Percentiles rank a stretch among this genome's conserved stretches.
phyloP scores from a whole-genome alignment of 2,888 invertebrate species.

The Bellardia pandia region DNA sequence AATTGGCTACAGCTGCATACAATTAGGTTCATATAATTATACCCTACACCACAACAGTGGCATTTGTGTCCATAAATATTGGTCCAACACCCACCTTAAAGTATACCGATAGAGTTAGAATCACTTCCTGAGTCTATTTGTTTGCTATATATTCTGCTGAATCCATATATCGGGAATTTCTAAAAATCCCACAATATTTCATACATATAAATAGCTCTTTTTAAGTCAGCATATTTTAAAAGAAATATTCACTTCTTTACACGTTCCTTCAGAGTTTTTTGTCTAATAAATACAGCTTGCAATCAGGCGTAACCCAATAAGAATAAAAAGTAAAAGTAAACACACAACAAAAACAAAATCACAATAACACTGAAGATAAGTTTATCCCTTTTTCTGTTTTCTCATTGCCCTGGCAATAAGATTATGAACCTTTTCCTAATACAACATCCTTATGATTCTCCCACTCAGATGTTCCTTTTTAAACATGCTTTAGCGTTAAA shows the following conservation, averaged over 20 bases:
- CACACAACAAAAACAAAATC: conserved; percentile 24
- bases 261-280: background rate
- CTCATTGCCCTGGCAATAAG: background rate
- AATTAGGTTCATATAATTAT: too few relatives aligned
- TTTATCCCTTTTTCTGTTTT: conserved; percentile 55
- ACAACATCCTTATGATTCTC: background rate
- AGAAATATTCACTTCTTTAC: background rate
- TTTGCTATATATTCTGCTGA: too few relatives aligned
- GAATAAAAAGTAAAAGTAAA: conserved; percentile 9
- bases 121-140: too few relatives aligned
- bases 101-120: too few relatives aligned
- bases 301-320: conserved; percentile 62
- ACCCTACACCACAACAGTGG: too few relatives aligned
- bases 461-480: background rate
- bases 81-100: too few relatives aligned
- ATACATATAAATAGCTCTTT: too few relatives aligned
- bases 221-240: too few relatives aligned
- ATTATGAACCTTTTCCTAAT: conserved; percentile 33
- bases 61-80: too few relatives aligned
- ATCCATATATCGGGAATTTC: too few relatives aligned
- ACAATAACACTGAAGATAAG: conserved; percentile 23
- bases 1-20: too few relatives aligned
- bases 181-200: too few relatives aligned
- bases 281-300: conserved; percentile 37
- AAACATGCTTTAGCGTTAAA: conserved; percentile 20